A percentile compares a stretch with the other conserved stretches of the same genome.
Evolutionary conservation across 2,888 invertebrate species (phyloP).

Genomic region (Temnothorax ravouxi): DNA sequence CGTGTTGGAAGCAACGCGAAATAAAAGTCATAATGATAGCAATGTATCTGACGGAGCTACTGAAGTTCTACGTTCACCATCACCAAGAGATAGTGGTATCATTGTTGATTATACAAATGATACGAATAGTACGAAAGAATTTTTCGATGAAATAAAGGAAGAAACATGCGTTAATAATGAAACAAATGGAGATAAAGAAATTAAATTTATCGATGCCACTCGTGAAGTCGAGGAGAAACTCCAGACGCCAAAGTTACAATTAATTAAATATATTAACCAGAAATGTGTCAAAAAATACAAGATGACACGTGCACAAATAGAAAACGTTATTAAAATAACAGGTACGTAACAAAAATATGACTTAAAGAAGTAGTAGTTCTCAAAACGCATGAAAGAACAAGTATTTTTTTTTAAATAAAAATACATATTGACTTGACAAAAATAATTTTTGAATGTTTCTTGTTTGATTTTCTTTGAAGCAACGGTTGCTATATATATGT

Average conservation of each 20-base stretch:
- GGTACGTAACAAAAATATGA: background rate
- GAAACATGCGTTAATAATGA: background rate
- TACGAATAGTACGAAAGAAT: background rate
- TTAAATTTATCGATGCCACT: background rate
- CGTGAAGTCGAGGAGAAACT: background rate
- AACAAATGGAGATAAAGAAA: background rate
- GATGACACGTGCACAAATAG: background rate
- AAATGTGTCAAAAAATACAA: background rate
- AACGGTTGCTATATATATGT: background rate
- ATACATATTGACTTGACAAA: background rate
- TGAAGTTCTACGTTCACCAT: background rate
- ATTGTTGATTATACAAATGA: background rate
- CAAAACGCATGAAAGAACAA: background rate
- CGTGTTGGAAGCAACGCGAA: background rate
- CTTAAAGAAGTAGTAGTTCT: background rate
- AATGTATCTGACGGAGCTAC: background rate
- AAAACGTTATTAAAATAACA: background rate
- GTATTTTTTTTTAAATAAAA: background rate
- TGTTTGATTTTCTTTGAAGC: background rate
- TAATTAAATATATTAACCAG: constrained; percentile 31
- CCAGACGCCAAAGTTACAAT: background rate
- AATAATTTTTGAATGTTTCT: too few relatives aligned
- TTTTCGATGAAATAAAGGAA: background rate
- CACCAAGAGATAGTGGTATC: background rate
- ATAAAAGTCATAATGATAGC: background rate